phyloP scores from a whole-genome alignment of 2,113 vertebrate species.

The Corydoras maculifer region DNA sequence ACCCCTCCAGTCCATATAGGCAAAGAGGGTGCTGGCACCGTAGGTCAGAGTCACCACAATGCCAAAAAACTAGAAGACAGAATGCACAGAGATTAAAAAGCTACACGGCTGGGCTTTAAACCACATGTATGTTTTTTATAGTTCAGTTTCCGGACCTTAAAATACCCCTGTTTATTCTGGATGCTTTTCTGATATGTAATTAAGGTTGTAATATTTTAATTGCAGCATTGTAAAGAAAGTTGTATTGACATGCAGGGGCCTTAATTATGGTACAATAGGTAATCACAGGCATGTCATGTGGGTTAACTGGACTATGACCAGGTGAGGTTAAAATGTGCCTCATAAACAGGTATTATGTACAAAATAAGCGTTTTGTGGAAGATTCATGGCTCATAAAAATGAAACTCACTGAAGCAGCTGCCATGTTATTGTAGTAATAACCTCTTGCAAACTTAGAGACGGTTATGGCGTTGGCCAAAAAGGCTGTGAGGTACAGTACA shows the following conservation, averaged over 20 bases:
- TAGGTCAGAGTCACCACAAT: slow-evolving; percentile 72
- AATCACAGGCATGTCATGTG: slow-evolving; percentile 22
- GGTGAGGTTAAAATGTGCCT: background rate
- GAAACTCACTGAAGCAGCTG: slow-evolving; percentile 74
- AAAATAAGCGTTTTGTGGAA: no score
- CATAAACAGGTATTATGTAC: no score
- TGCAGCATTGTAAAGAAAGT: background rate
- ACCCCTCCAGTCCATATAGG: slow-evolving; percentile 77
- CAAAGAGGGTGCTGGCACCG: slow-evolving; percentile 70
- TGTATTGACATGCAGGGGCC: background rate
- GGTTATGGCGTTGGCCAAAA: slow-evolving; percentile 62
- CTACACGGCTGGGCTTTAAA: background rate
- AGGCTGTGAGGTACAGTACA: slow-evolving; percentile 75
- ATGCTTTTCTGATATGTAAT: background rate
- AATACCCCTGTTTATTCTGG: background rate
- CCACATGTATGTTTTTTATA: background rate
- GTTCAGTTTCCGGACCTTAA: background rate
- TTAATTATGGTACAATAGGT: background rate
- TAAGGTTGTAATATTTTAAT: no score
- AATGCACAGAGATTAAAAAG: background rate
- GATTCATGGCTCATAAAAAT: no score
- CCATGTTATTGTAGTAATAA: slow-evolving; percentile 58
- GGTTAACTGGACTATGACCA: slow-evolving; percentile 28
- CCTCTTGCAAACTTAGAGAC: slow-evolving; percentile 15
- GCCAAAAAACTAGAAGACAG: slow-evolving; percentile 75